These are phyloP conservation scores for Ovis aries DNA, from an alignment of 2,113 vertebrate genomes.

Conservation along the genomic window DNA sequence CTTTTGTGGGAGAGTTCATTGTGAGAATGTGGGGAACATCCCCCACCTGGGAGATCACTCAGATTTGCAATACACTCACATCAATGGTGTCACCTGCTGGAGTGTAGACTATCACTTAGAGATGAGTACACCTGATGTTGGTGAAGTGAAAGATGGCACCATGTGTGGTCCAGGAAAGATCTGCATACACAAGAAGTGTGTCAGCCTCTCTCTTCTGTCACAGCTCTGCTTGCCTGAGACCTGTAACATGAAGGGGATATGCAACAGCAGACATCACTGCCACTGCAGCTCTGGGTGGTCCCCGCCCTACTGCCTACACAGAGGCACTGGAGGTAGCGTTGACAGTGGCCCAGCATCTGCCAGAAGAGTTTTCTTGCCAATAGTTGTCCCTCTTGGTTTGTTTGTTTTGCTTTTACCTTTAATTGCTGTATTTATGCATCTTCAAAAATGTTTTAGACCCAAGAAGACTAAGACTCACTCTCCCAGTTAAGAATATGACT, in stretches of 20 bases:
- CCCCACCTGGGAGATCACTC: neutral
- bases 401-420: neutral
- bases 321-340: conserved; percentile 86
- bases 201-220: conserved; percentile 24
- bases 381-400: neutral
- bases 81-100: conserved; percentile 12
- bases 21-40: conserved; percentile 38
- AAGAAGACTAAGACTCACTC: neutral
- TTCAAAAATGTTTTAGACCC: neutral
- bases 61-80: neutral
- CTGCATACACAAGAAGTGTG: conserved; percentile 50
- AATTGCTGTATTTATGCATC: neutral
- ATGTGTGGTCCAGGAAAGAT: conserved; percentile 49
- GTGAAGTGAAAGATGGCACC: conserved; percentile 57
- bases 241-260: conserved; percentile 76
- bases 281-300: conserved; percentile 87
- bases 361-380: neutral
- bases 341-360: conserved; percentile 86
- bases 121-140: accelerated
- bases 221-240: conserved; percentile 36
- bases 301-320: conserved; percentile 81
- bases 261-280: conserved; percentile 91
- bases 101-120: neutral
- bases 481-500: neutral
- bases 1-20: conserved; percentile 64